Conservation (phyloP, 2,888 invertebrate genomes). For the Adelphocoris suturalis region DNA sequence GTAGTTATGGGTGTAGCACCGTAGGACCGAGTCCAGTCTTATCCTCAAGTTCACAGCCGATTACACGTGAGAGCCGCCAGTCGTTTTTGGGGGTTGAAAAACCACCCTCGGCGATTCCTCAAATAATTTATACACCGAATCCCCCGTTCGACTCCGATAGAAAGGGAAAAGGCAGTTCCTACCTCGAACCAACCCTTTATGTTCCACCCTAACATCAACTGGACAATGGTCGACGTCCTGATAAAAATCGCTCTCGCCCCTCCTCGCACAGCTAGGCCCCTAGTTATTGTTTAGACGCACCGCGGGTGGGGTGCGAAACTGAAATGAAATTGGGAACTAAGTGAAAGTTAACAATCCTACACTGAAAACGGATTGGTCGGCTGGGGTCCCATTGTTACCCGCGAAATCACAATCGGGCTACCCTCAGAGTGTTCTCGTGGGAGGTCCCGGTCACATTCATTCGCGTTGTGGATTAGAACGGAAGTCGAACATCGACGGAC, state of each 20-base stretch:
- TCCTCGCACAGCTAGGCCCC: conserved; percentile 47
- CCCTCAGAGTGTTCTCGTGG: background rate
- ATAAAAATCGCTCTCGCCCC: conserved; percentile 60
- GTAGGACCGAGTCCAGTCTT: conserved; percentile 48
- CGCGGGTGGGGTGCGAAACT: conserved; percentile 68
- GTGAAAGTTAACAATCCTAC: conserved; percentile 71
- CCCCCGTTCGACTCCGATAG: conserved; percentile 16
- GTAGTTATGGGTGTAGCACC: conserved; percentile 51
- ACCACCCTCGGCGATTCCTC: conserved; percentile 59
- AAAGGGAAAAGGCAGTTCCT: conserved; percentile 24
- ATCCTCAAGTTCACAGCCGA: conserved; percentile 69
- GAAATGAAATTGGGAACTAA: conserved; percentile 72
- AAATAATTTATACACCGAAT: conserved; percentile 66
- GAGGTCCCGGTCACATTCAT: background rate
- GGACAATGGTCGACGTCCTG: conserved; percentile 63
- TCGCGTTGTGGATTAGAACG: conserved; percentile 31
- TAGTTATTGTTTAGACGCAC: conserved; percentile 65
- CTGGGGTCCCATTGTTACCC: background rate
- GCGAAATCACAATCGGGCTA: background rate
- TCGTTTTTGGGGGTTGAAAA: conserved; percentile 53
- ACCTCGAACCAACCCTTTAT: conserved; percentile 55
- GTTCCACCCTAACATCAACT: conserved; percentile 40
- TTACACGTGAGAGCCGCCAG: conserved; percentile 61
- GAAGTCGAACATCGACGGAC: conserved; percentile 25
- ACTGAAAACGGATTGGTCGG: conserved; percentile 54